phyloP scores from a whole-genome alignment of 2,888 invertebrate genomes.

The Phyllotreta striolata region DNA sequence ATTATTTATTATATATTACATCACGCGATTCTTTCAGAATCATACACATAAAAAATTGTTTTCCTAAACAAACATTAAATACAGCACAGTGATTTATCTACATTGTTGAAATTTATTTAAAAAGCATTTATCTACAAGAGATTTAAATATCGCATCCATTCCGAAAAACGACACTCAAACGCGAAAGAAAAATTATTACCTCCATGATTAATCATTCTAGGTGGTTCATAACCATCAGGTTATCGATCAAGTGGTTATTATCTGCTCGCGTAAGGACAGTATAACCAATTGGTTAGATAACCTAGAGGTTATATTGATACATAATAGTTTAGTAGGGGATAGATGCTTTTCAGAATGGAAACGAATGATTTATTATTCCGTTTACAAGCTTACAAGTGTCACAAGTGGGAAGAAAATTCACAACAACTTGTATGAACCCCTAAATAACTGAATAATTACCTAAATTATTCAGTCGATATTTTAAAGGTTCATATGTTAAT shows the following conservation, averaged over 20 bases:
- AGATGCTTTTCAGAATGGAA: not conserved
- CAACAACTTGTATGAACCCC: conserved; percentile 44
- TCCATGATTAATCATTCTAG: too few species aligned
- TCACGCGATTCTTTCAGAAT: conserved; percentile 62
- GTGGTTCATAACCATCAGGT: too few species aligned
- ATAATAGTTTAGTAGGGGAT: not conserved
- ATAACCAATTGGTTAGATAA: too few species aligned
- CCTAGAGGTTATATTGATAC: too few species aligned
- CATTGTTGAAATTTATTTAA: conserved; percentile 57
- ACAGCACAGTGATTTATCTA: conserved; percentile 61
- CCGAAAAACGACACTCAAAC: conserved; percentile 8
- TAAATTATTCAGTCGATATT: not conserved
- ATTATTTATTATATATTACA: conserved; percentile 62
- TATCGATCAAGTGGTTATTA: not conserved
- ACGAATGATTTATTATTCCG: conserved; percentile 43
- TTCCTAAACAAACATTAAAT: conserved; percentile 60
- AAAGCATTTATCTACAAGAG: conserved; percentile 59
- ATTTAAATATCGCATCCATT: conserved; percentile 33
- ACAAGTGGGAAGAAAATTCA: conserved; percentile 43
- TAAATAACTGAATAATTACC: conserved; percentile 27
- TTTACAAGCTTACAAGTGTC: conserved; percentile 52
- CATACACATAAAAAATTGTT: conserved; percentile 63
- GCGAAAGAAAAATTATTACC: not conserved
- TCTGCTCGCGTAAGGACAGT: too few species aligned
- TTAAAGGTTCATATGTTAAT: too few species aligned